Conservation (phyloP, 2,888 invertebrate genomes). For the Pseudococcus jackbeardsleyi region DNA sequence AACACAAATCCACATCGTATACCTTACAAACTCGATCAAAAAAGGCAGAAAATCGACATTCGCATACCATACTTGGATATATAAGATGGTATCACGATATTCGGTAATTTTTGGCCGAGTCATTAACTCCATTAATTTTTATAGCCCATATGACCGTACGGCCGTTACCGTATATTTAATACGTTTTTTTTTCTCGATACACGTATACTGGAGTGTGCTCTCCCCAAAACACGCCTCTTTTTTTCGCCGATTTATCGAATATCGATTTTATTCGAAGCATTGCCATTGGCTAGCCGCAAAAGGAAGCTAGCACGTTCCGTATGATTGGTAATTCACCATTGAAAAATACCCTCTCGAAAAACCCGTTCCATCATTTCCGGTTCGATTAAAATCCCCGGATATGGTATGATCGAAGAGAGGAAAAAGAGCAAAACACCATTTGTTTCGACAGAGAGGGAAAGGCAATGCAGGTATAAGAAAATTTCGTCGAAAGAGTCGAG, state of each 20-base stretch:
- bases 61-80: not conserved
- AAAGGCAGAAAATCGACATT: not conserved
- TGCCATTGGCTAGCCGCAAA: slow-evolving; percentile 22
- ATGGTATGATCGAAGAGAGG: slow-evolving; percentile 10
- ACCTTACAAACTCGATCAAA: not conserved
- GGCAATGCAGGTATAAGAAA: not conserved
- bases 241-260: slow-evolving; percentile 37
- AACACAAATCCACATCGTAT: not conserved
- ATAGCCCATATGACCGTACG: not conserved
- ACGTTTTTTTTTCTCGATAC: not conserved
- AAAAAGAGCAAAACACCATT: not conserved
- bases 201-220: not conserved
- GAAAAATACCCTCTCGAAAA: slow-evolving; percentile 28
- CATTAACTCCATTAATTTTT: slow-evolving; percentile 4
- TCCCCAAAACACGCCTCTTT: slow-evolving; percentile 6
- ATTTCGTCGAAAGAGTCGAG: not conserved
- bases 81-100: not conserved
- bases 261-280: not conserved
- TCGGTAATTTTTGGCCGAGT: not conserved
- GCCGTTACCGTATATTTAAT: not conserved
- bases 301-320: slow-evolving; percentile 26
- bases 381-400: slow-evolving; percentile 41
- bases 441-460: not conserved
- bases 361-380: slow-evolving; percentile 45
- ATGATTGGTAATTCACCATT: slow-evolving; percentile 25